Evolutionary conservation across 2,113 vertebrate genomes (phyloP), one percentile per base, ranked within the genome.

Genomic region (Martes martes): DNA sequence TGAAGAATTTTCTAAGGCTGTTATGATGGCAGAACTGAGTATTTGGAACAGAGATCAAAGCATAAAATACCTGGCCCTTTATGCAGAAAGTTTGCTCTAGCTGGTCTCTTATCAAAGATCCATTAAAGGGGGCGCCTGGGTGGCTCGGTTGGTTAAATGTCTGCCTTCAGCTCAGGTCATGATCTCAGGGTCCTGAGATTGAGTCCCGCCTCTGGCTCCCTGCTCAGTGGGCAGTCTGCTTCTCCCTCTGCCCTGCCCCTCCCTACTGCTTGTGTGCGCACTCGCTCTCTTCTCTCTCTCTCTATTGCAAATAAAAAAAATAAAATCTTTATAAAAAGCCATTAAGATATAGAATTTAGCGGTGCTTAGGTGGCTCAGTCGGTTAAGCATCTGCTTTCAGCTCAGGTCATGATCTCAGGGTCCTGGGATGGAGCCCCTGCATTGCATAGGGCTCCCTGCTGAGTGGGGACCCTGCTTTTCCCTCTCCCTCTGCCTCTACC

Each of bases 31-130:
- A 80, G 91, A 86, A n/a, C 1, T 73, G 15, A 94, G 78, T 42
- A 79, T 61, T 1, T 93, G 39, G 31, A 74, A 85, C 36, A 73
- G 71, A 97, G 45, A 95, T n/a, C 47, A 94, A 97, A 95, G 79
- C 47, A 55, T 69, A 69, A 97, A 91, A 45, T 11, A 89, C n/a
- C 28, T 73, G 50, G 55, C 24, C 33, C 86, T 89, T 94, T 63
- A 69, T 14, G 81, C 45, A 59, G 80, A 92, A 84, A 61, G 13
- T 42, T 21, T 71, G 31, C 31, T 79, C 65, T n/a, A 67, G 33
- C 63, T 59, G 50, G 15, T 93, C 45, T 91, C 33, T 89, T 78
- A 74, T 24, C 55, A 95, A 93, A 95, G 55, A 36, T 95, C 80
- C 61, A 55, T 74, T 85, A 52, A 95, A 86, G 26, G 39, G 13